phyloP scores from a whole-genome alignment of 2,888 invertebrate species.

The Gonocerus acuteangulatus region DNA sequence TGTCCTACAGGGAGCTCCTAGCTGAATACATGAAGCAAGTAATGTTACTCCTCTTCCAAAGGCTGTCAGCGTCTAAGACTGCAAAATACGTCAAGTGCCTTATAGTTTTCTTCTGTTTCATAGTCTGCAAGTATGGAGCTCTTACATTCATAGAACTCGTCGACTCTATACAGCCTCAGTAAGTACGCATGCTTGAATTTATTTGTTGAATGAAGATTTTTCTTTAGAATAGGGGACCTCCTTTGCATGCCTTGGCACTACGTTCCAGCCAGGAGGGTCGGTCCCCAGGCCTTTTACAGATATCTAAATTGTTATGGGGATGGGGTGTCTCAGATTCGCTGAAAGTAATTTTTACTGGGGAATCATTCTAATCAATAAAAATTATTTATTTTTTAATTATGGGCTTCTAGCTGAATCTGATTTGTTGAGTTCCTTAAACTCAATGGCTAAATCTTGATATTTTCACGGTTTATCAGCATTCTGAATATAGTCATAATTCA shows the following conservation, averaged over 20 bases:
- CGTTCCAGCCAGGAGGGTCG: background rate
- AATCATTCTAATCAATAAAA: no score
- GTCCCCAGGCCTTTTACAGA: background rate
- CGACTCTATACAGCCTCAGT: constrained; percentile 79
- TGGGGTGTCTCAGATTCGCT: no score
- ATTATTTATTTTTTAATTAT: no score
- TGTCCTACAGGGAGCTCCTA: constrained; percentile 57
- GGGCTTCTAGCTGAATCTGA: no score
- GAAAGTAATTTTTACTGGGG: no score
- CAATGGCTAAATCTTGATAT: no score
- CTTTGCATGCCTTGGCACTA: background rate
- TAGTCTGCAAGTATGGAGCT: constrained; percentile 72
- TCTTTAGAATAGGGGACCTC: background rate
- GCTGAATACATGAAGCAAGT: constrained; percentile 75
- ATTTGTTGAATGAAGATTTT: background rate
- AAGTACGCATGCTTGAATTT: constrained; percentile 46
- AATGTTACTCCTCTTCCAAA: constrained; percentile 84
- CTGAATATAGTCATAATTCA: no score
- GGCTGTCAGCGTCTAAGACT: constrained; percentile 87
- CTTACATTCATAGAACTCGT: constrained; percentile 65
- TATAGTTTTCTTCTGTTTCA: constrained; percentile 84
- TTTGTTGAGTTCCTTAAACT: no score
- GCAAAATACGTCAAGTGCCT: constrained; percentile 87
- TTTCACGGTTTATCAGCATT: no score
- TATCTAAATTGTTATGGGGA: background rate